A percentile compares a stretch with the other conserved stretches of the same genome.
Evolutionary conservation across 2,888 invertebrate species (phyloP).

Genomic region (Trypoxylon attenuatum): DNA sequence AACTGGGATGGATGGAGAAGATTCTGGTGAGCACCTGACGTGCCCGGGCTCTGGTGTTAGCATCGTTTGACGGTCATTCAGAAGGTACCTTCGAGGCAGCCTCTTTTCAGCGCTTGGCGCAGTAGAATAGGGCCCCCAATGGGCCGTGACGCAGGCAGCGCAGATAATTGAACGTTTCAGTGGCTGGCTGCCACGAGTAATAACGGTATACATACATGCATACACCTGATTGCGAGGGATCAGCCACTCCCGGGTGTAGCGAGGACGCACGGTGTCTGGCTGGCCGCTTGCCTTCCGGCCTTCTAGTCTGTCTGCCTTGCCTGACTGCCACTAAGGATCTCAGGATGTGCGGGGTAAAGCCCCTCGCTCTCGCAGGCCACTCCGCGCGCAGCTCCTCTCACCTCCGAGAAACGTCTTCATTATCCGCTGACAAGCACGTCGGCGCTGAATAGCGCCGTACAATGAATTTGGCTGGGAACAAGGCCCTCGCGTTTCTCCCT

Average conservation of each 20-base stretch:
- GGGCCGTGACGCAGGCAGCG: slow-evolving; percentile 60
- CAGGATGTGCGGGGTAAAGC: too few relatives aligned
- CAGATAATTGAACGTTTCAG: slow-evolving; percentile 68
- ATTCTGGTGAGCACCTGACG: slow-evolving; percentile 46
- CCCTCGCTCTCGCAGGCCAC: slow-evolving; percentile 8
- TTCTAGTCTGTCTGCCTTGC: too few relatives aligned
- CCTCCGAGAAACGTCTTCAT: slow-evolving; percentile 50
- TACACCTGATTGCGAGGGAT: slow-evolving; percentile 48
- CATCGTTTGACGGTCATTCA: slow-evolving; percentile 67
- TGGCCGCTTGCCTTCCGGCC: slow-evolving; percentile 19
- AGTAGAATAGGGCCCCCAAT: slow-evolving; percentile 53
- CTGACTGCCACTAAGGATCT: too few relatives aligned
- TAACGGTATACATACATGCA: slow-evolving; percentile 56
- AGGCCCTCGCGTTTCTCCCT: slow-evolving; percentile 4
- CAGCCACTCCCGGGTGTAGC: slow-evolving; percentile 21
- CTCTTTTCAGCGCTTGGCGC: slow-evolving; percentile 60
- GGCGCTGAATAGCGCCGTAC: slow-evolving; percentile 27
- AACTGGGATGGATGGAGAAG: slow-evolving; percentile 4
- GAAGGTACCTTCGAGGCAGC: slow-evolving; percentile 54
- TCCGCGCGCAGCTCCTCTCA: slow-evolving; percentile 10
- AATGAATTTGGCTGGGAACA: slow-evolving; percentile 30
- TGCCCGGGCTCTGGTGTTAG: slow-evolving; percentile 29
- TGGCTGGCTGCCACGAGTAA: slow-evolving; percentile 60
- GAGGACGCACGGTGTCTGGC: too few relatives aligned
- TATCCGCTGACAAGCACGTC: slow-evolving; percentile 50